A percentile compares a stretch with the other conserved stretches of the same genome.
phyloP scores from a whole-genome alignment of 30 jellyfish, hydroid and myxozoan species.

The Cassiopea andromeda region DNA sequence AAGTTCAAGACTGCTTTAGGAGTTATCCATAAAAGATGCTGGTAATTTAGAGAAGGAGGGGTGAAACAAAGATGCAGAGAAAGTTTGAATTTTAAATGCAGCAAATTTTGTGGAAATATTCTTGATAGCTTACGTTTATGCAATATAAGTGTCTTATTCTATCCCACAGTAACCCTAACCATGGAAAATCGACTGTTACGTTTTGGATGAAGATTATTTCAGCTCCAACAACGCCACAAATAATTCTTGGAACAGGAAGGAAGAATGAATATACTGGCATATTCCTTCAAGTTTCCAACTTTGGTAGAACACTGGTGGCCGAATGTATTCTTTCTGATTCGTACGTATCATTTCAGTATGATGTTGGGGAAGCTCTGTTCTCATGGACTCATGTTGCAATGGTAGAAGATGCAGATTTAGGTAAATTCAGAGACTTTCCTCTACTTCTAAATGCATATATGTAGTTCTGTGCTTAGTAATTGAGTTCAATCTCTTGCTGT shows the following conservation, averaged over 20 bases:
- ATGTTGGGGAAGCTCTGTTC: slow-evolving; percentile 2
- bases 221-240: slow-evolving; percentile 18
- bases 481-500: too few relatives aligned
- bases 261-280: slow-evolving; percentile 3
- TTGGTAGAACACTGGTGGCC: neutral
- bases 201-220: slow-evolving; percentile 30
- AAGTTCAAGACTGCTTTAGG: too few relatives aligned
- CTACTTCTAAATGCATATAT: too few relatives aligned
- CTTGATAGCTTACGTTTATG: too few relatives aligned
- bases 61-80: too few relatives aligned
- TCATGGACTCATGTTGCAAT: slow-evolving; percentile 35
- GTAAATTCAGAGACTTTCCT: neutral
- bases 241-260: slow-evolving; percentile 23
- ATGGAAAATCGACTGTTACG: slow-evolving; percentile 4
- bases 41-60: too few relatives aligned
- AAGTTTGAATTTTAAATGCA: too few relatives aligned
- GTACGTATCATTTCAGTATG: neutral
- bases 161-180: slow-evolving; percentile 32
- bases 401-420: slow-evolving; percentile 5
- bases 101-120: too few relatives aligned
- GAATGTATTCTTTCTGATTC: neutral
- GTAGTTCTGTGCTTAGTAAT: too few relatives aligned
- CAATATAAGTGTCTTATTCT: neutral
- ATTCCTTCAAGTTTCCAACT: neutral
- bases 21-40: too few relatives aligned